Percentiles rank a stretch among this genome's conserved stretches.
phyloP scores from a whole-genome alignment of 64 coral and sea anemone species.

The Porites australiensis region DNA sequence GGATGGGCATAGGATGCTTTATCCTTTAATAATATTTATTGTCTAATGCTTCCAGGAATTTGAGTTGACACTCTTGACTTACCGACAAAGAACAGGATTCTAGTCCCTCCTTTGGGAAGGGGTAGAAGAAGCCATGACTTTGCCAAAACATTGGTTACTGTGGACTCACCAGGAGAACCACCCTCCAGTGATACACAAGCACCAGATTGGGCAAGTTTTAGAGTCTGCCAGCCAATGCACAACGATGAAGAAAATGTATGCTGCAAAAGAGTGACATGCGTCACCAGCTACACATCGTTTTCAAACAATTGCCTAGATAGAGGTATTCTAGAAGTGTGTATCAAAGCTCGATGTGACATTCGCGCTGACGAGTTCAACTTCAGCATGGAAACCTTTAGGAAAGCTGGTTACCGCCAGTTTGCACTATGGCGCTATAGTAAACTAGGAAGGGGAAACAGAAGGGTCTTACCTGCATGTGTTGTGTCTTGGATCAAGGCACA shows the following conservation, averaged over 20 bases:
- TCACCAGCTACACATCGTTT: conserved; percentile 29
- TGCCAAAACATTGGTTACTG: conserved; percentile 43
- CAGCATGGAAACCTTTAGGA: conserved; percentile 18
- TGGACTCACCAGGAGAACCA: conserved; percentile 5
- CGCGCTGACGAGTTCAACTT: conserved; percentile 44
- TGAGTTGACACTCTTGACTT: neutral
- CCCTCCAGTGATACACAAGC: neutral
- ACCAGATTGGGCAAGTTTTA: conserved; percentile 26
- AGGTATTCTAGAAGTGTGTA: conserved; percentile 23
- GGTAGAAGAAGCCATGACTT: conserved; percentile 54
- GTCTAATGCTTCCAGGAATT: neutral
- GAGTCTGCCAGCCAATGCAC: conserved; percentile 14
- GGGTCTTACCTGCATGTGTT: conserved; percentile 42
- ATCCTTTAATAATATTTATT: too few relatives aligned
- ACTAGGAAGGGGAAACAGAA: conserved; percentile 50
- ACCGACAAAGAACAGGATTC: neutral
- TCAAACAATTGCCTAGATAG: conserved; percentile 30
- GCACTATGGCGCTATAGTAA: conserved; percentile 44
- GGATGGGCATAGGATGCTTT: too few relatives aligned
- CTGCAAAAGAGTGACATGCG: conserved; percentile 26
- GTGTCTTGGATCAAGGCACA: conserved; percentile 6
- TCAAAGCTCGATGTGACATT: conserved; percentile 46
- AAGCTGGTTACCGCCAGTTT: conserved; percentile 51
- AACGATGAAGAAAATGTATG: conserved; percentile 37
- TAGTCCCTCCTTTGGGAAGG: conserved; percentile 27